Base-by-base conservation (phyloP, 2,888 invertebrate genomes). In the Meiosimyza platycephala region DNA sequence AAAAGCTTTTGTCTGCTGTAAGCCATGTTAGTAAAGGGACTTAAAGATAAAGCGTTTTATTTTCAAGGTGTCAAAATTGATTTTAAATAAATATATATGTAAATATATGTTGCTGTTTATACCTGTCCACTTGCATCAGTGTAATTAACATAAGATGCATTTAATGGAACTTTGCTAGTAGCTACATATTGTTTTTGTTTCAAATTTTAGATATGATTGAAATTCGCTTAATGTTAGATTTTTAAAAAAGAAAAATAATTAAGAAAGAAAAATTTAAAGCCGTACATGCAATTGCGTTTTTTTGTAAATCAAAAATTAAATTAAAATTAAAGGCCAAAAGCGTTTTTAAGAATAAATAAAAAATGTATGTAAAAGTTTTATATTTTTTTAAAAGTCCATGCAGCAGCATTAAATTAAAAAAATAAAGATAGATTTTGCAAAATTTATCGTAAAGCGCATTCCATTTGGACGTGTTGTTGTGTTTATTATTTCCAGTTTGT, bases 121-220 rank as follows among this genome's bases (percentile, higher is more conserved):
- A 96, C 96, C 96, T 96, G 95, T 93, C 95, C 95, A 91, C 94
- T 94, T 89, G 94, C 94, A 91, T 96, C 96, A 91, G 95, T 95
- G 93, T 96, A 96, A 91, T 94, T 93, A 91, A 96, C 95, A 92
- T 93, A 95, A 89, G 94, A 94, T 91, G 95, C 95, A 90, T 96
- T 96, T 90, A 92, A 91, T 88, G 94, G 93, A 90, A 93, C 91
- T 91, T 93, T 90, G 89, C 81, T 83, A 78, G 81, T 79, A 76
- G 85, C 85, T 85, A 80, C 72, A 48, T 48, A 22, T 70, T 75
- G 73, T 69, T 59, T 50, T 68, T 70, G 66, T 74, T 79, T 74
- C 57, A 13, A 54, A 52, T 48, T 54, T 50, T 22, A 66, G 66
- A 3, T 54, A 62, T 40, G 54, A 28, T 65, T 47, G 6, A 57